phyloP scores from a whole-genome alignment of 2,113 vertebrate genomes.

The Lycaon pictus region DNA sequence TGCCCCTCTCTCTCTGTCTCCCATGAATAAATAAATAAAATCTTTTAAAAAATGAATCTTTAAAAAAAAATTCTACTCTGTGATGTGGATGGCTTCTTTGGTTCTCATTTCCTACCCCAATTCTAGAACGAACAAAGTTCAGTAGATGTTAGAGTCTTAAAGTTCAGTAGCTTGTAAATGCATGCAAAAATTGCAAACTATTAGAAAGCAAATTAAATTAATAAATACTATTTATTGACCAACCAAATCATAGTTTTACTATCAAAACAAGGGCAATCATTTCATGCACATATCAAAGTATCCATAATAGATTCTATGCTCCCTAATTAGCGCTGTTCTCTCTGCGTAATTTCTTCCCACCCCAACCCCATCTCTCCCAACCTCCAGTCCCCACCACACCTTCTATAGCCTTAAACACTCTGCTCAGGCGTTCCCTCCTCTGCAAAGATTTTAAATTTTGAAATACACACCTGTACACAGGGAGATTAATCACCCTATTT shows the following conservation, averaged over 20 bases:
- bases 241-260: background rate
- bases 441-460: background rate
- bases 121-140: constrained; percentile 14
- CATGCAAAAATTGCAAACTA: background rate
- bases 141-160: background rate
- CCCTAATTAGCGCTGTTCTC: background rate
- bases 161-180: background rate
- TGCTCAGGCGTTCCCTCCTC: background rate
- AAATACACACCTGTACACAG: background rate
- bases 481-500: background rate
- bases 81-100: background rate
- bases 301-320: background rate
- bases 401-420: background rate
- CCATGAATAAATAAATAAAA: background rate
- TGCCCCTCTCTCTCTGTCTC: background rate
- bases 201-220: constrained; percentile 30
- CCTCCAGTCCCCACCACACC: background rate
- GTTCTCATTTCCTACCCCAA: background rate
- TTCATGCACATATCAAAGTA: background rate
- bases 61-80: background rate
- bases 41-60: background rate
- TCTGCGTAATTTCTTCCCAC: background rate
- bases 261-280: background rate
- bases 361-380: background rate
- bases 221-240: background rate